Percentiles rank a stretch among this genome's conserved stretches.
Conservation (phyloP, 1,140 invertebrate genomes). For the Drosophila kohkoa region DNA sequence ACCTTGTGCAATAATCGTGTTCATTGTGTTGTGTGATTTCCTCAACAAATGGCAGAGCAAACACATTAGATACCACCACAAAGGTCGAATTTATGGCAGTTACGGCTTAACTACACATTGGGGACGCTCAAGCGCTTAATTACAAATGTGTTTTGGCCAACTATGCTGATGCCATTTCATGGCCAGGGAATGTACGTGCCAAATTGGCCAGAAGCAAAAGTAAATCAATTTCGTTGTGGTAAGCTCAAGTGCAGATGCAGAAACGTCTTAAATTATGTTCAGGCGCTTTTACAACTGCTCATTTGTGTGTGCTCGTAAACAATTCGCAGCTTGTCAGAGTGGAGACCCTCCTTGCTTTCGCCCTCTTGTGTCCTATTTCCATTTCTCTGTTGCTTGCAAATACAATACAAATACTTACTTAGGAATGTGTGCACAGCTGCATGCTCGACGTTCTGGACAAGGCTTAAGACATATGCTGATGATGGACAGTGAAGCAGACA, state of each 20-base stretch:
- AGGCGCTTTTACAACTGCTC: constrained; percentile 20
- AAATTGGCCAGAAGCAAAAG: constrained; percentile 66
- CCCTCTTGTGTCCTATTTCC: not conserved
- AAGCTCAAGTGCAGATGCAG: constrained; percentile 33
- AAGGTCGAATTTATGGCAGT: constrained; percentile 62
- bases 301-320: constrained; percentile 39
- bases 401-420: constrained; percentile 30
- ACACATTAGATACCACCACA: constrained; percentile 39
- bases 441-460: not conserved
- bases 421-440: constrained; percentile 16
- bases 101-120: constrained; percentile 65
- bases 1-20: not conserved
- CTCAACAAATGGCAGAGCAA: constrained; percentile 42
- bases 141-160: constrained; percentile 58
- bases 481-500: constrained; percentile 3
- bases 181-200: constrained; percentile 61
- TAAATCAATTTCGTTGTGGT: constrained; percentile 69
- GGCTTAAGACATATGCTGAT: constrained; percentile 21
- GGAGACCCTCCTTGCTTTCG: no score
- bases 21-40: constrained; percentile 26
- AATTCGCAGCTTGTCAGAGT: constrained; percentile 9
- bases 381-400: constrained; percentile 23
- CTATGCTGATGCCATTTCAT: constrained; percentile 42
- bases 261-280: constrained; percentile 40
- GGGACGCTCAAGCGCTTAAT: constrained; percentile 66